Evolutionary conservation across 2,113 vertebrate genomes (phyloP), one percentile per base, ranked within the genome.

Genomic region (Zapus hudsonius): DNA sequence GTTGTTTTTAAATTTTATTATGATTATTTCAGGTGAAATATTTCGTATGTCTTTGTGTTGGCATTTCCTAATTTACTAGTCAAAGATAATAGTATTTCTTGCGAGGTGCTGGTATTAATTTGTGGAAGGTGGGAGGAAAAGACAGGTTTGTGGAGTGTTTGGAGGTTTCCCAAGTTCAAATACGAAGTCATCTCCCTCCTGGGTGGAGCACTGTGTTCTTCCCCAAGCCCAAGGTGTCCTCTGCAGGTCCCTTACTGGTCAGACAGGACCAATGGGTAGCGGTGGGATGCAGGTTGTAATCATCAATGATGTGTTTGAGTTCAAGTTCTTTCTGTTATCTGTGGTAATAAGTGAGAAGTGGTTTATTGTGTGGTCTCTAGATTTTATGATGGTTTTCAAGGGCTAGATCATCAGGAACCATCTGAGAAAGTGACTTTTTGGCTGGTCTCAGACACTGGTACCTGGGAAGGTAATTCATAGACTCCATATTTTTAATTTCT

Each of bases 1-100:
- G 47, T 31, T 78, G 63, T 69, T 75, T 92, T 91, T 63, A 64
- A 92, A n/a, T 97, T 96, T 94, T 89, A 27, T 85, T 84, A 69
- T 87, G 44, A 79, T 66, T 73, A 52, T 38, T 33, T 76, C 63
- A 85, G 59, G 31, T 73, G 75, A 92, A 73, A 57, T 96, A 91
- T 70, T 61, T 64, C 44, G 78, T 0, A 2, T 63, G 47, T 88
- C 52, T 95, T 90, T 93, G 79, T 93, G 76, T 86, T 79, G 70
- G 36, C 31, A 22, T 96, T 92, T 66, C 36, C 59, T 44, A 22
- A 86, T 75, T 96, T 90, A 27, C 2, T 44, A 75, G 87, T 36
- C 0, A 0, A 29, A 0, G 1, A 87, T 90, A 72, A 25, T 16
- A 52, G 55, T 90, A 87, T 94, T 92, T 95, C n/a, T 74, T 87